Evolutionary conservation across 2,888 invertebrate species (phyloP).

Genomic region (Eupithecia dodoneata): DNA sequence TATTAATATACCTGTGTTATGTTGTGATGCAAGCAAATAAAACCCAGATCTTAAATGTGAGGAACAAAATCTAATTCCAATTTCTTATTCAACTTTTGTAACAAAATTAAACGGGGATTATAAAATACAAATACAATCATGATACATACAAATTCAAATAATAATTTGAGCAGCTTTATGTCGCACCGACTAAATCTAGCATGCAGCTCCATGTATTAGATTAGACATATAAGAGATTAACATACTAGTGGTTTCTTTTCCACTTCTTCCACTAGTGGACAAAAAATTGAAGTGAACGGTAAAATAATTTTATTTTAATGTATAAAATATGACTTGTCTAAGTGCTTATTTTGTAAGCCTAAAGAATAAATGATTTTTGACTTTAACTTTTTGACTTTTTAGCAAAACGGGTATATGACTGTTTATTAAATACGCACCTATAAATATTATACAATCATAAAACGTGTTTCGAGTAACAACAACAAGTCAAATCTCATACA

Average conservation of each 20-base stretch:
- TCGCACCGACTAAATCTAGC: neutral
- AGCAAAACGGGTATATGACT: neutral
- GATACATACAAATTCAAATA: neutral
- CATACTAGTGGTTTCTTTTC: too few relatives aligned
- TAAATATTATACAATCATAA: neutral
- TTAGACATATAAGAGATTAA: too few relatives aligned
- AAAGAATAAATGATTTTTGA: too few relatives aligned
- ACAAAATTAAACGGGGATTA: neutral
- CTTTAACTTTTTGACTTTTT: too few relatives aligned
- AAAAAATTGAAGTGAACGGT: too few relatives aligned
- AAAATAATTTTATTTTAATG: too few relatives aligned
- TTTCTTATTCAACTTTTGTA: neutral
- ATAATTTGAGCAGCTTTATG: neutral
- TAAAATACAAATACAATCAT: neutral
- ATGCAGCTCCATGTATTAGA: too few relatives aligned
- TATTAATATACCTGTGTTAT: conserved; percentile 1
- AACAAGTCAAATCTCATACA: conserved; percentile 19
- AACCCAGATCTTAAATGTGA: neutral
- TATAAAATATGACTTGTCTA: too few relatives aligned
- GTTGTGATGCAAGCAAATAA: conserved; percentile 9
- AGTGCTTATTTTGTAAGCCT: too few relatives aligned
- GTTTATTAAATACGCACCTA: neutral
- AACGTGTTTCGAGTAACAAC: neutral
- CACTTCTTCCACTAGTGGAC: too few relatives aligned
- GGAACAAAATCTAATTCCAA: neutral